phyloP scores from a whole-genome alignment of 1,140 invertebrate genomes.

The Drosophila punjabiensis region DNA sequence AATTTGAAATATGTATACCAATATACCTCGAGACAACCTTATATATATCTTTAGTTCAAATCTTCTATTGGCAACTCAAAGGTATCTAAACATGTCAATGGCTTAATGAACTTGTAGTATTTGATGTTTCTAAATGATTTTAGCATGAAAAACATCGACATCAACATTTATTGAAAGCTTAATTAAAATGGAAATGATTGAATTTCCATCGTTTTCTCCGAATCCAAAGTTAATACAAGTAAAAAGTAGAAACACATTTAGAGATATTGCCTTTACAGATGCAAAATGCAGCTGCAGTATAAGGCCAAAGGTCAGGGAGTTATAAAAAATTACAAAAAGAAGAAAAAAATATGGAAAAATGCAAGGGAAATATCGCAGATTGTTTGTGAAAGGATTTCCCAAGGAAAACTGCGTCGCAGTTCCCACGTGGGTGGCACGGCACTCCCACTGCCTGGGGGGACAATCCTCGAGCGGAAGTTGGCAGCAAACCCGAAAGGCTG shows the following conservation, averaged over 20 bases:
- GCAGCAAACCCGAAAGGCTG: slow-evolving; percentile 4
- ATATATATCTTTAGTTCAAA: not conserved
- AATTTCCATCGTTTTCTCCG: not conserved
- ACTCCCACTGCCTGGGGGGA: not conserved
- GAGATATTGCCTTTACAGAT: slow-evolving; percentile 11
- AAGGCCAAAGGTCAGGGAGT: slow-evolving; percentile 32
- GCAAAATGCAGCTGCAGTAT: slow-evolving; percentile 14
- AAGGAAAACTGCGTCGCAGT: slow-evolving; percentile 12
- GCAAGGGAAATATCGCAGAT: slow-evolving; percentile 24
- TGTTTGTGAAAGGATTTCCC: slow-evolving; percentile 21
- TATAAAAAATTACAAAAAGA: slow-evolving; percentile 1
- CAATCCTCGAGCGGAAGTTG: slow-evolving; percentile 3
- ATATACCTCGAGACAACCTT: not conserved
- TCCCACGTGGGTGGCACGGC: too few species aligned
- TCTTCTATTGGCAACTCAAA: not conserved
- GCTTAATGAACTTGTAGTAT: not conserved
- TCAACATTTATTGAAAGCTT: not conserved
- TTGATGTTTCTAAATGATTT: not conserved
- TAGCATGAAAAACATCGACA: not conserved
- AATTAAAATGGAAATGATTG: slow-evolving; percentile 4
- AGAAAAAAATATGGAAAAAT: slow-evolving; percentile 15
- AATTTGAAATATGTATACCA: too few species aligned
- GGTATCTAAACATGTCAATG: not conserved
- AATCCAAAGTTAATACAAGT: slow-evolving; percentile 1
- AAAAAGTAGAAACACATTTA: not conserved